A percentile compares a stretch with the other conserved stretches of the same genome.
Conservation (phyloP, 1,140 invertebrate genomes). For the Sitophilus oryzae region DNA sequence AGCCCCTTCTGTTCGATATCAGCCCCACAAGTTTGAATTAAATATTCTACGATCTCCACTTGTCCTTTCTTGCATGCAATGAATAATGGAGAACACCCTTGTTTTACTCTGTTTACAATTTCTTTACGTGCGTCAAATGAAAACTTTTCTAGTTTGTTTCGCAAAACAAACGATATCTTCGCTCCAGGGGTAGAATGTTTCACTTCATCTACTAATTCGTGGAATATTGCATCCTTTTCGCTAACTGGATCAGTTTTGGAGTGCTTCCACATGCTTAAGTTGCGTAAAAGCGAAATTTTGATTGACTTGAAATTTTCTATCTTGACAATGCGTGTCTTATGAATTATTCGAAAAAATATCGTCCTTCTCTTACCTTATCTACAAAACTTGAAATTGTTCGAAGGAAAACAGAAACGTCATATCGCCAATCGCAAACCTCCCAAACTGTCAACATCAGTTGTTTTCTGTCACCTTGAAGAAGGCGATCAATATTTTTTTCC, state of each 20-base stretch:
- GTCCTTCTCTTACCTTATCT: too few species aligned
- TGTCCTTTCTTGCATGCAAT: constrained; percentile 79
- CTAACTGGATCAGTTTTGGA: constrained; percentile 44
- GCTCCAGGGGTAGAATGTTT: constrained; percentile 62
- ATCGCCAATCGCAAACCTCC: too few species aligned
- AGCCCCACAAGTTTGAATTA: constrained; percentile 73
- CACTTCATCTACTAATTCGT: constrained; percentile 64
- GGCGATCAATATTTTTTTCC: too few species aligned
- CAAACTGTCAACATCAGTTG: too few species aligned
- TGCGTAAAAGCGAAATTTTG: constrained; percentile 4
- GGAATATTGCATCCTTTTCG: constrained; percentile 57
- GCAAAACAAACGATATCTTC: constrained; percentile 56
- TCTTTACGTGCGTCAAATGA: constrained; percentile 52
- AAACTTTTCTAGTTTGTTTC: constrained; percentile 59
- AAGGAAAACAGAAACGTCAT: too few species aligned
- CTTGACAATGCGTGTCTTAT: background rate
- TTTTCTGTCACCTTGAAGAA: too few species aligned
- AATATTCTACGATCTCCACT: constrained; percentile 82
- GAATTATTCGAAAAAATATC: background rate
- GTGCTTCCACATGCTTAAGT: constrained; percentile 34
- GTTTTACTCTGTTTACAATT: constrained; percentile 58
- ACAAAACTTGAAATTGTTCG: too few species aligned
- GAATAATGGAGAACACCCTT: constrained; percentile 83
- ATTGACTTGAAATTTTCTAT: too few species aligned
- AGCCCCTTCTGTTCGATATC: constrained; percentile 79